Evolutionary conservation across 2,888 invertebrate genomes (phyloP), one percentile per base, ranked within the genome.

Genomic region (Stramonita haemastoma): DNA sequence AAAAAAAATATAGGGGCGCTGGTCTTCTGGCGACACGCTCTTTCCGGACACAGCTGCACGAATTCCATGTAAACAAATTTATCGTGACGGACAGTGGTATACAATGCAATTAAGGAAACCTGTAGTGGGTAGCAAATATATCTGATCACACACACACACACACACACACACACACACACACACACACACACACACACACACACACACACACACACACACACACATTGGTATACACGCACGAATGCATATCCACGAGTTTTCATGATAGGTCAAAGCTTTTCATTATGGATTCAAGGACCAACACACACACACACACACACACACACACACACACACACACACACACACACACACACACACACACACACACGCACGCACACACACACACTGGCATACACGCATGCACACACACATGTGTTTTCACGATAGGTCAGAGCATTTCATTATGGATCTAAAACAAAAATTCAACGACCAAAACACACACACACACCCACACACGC

Each of bases 271-370:
- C 46, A 46, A 8, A 46, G 46, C 46, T 46, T 46, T 8, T 46
- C 46, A 46, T 46, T 46, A 5, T 46, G 46, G 46, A 46, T 46
- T 46, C 46, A 46, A 46, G 4, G 46, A 46, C 2, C 2, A 2
- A 29, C 79, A 29, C 79, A 79, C 79, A 79, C 29, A n/a, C 79
- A 79, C 79, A 79, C 79, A 79, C 79, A 79, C 79, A 79, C 79
- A 79, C 29, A 29, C 79, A 26, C 77, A 77, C 77, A 26, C 26
- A 77, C 77, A 77, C 13, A 77, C 77, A 77, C 77, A 77, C 77
- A 26, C 77, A 77, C 77, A 77, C 77, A 77, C 77, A 77, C n/a
- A 17, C 66, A 66, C 19, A 66, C 1, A 66, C 66, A 66, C 66
- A 66, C 66, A 66, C 66, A 66, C 66, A 66, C 66, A 66, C 66